Base-by-base conservation (phyloP, 2,888 invertebrate species). In the Diaprepes abbreviatus region DNA sequence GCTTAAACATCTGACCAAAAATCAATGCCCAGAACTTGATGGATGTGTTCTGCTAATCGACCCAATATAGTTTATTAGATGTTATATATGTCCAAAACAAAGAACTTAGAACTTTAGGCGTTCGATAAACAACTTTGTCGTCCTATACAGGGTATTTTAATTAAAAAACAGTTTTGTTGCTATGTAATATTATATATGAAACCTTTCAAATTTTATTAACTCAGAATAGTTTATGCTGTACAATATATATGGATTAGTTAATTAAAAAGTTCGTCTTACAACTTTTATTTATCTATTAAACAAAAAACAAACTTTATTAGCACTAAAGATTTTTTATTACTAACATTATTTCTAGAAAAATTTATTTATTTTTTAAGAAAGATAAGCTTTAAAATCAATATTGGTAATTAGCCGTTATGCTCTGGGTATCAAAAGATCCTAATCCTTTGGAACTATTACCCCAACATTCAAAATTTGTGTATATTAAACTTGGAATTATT, bases 401-500 rank as follows among this genome's bases (percentile, higher is more conserved):
- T 6, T 36, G 36, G 14, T 36, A 36, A 36, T 36, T 36, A 36
- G 12, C 7, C 14, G 14, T 36, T 36, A 36, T 36, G 36, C 36
- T 6, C 3, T 36, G 36, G 36, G 6, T 36, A 36, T 36, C 14
- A 36, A 36, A 28, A 36, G 14, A 9, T 33, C 5, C 33, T 33
- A 14, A 36, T 36, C 36, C 36, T 58, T 58, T 43, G 43, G 43
- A 40, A 28, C 19, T 31, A 17, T 16, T 40, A 24, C 59, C 45
- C 16, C 17, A 33, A 21, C 21, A 21, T 17, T 45, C 43, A 59
- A 45, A 59, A 43, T 59, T 45, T 33, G 21, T 58, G 57, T 38
- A 59, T 43, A 59, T 31, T 59, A 48, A 48, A 48, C 60, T 60
- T 48, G 48, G 31, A 48, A 48, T 60, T 48, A 64, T 40, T 64